Conservation (phyloP, 2,888 invertebrate species). For the Periphyllus acericola region DNA sequence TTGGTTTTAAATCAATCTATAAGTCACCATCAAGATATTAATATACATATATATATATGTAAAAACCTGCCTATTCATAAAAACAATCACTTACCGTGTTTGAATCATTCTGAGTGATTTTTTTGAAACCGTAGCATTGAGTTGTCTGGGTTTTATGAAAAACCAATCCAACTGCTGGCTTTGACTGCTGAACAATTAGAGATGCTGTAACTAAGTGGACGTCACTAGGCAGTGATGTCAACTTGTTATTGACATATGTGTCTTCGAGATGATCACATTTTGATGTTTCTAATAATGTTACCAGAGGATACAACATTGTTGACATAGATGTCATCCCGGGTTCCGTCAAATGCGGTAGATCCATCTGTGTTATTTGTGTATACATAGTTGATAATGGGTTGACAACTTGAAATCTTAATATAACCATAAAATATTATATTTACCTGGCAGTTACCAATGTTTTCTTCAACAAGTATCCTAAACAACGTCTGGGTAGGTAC, state of each 20-base stretch:
- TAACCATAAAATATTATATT: neutral
- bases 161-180: constrained; percentile 42
- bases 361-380: constrained; percentile 14
- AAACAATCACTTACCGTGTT: constrained; percentile 24
- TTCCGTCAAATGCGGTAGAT: constrained; percentile 30
- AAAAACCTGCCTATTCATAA: neutral
- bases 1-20: constrained; percentile 40
- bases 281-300: constrained; percentile 21
- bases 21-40: neutral
- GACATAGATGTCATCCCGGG: constrained; percentile 36
- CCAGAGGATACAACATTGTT: constrained; percentile 40
- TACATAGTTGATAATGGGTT: neutral
- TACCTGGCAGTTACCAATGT: constrained; percentile 65
- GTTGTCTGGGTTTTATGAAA: constrained; percentile 50
- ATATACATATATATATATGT: too few relatives aligned
- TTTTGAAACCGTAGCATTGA: constrained; percentile 42
- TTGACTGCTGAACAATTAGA: constrained; percentile 24
- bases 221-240: constrained; percentile 23
- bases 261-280: constrained; percentile 18
- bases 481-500: constrained; percentile 87
- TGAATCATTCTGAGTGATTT: neutral
- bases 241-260: constrained; percentile 8
- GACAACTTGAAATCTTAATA: neutral
- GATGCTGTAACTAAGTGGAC: constrained; percentile 50
- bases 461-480: constrained; percentile 78